These are phyloP conservation scores for Hesperophylax magnus DNA, from an alignment of 1,140 invertebrate genomes.

Conservation along the genomic window DNA sequence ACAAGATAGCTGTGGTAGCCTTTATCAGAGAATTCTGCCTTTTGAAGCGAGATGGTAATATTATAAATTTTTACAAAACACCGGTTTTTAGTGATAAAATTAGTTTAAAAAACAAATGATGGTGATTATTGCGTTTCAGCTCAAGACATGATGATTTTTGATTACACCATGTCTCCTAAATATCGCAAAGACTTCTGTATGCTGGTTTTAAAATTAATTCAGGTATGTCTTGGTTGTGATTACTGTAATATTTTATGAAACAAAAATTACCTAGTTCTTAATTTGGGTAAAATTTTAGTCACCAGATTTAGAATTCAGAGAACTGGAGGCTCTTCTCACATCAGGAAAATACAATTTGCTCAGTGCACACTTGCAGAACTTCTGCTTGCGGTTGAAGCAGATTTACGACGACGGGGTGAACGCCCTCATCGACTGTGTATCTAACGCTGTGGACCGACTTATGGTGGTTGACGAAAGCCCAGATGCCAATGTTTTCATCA, in stretches of 20 bases:
- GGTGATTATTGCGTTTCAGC: slow-evolving; percentile 60
- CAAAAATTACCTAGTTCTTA: background rate
- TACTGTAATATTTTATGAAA: background rate
- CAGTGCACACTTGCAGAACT: slow-evolving; percentile 68
- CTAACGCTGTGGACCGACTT: slow-evolving; percentile 66
- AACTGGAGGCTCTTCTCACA: slow-evolving; percentile 65
- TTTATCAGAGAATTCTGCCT: slow-evolving; percentile 67
- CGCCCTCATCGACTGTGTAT: slow-evolving; percentile 68
- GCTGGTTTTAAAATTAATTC: slow-evolving; percentile 67
- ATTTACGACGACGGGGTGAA: slow-evolving; percentile 69
- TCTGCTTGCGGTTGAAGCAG: slow-evolving; percentile 68
- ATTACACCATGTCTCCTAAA: slow-evolving; percentile 63
- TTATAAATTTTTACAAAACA: background rate
- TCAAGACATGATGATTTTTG: slow-evolving; percentile 60
- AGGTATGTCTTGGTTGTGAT: slow-evolving; percentile 60
- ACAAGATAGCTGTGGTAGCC: slow-evolving; percentile 69
- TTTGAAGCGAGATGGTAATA: slow-evolving; percentile 49
- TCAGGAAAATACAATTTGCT: slow-evolving; percentile 68
- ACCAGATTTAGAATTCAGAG: slow-evolving; percentile 70
- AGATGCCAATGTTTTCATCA: slow-evolving; percentile 64
- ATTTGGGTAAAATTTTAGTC: slow-evolving; percentile 59
- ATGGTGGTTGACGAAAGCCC: slow-evolving; percentile 61
- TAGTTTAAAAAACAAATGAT: background rate
- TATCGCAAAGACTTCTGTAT: slow-evolving; percentile 70
- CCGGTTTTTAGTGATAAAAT: background rate